A percentile compares a stretch with the other conserved stretches of the same genome.
phyloP scores from a whole-genome alignment of 2,113 vertebrate species.

The Alectura lathami region DNA sequence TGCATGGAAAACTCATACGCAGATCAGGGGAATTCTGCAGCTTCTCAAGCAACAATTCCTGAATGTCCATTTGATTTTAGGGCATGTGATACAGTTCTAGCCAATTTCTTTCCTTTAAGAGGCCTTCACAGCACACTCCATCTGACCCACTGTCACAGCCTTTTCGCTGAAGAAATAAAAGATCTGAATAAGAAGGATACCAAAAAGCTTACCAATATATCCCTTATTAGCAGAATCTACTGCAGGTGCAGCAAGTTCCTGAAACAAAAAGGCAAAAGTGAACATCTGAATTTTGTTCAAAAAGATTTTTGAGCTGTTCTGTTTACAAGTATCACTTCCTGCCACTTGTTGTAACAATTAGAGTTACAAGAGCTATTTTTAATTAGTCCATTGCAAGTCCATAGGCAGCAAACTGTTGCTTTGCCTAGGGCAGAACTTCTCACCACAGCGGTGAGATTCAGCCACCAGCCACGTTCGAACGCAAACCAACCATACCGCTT shows the following conservation, averaged over 20 bases:
- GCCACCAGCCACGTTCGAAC: not conserved
- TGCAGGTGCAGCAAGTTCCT: constrained; percentile 90
- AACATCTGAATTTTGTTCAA: not conserved
- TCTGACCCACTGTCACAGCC: not conserved
- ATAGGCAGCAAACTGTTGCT: not conserved
- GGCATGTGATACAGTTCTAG: not conserved
- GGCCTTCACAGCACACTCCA: not conserved
- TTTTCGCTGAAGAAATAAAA: not conserved
- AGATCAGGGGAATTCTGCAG: not conserved
- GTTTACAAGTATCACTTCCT: not conserved
- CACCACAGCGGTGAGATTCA: not conserved
- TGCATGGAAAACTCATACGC: not conserved
- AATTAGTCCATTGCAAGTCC: not conserved
- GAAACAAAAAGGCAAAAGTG: not conserved
- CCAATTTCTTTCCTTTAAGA: not conserved
- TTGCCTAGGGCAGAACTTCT: not conserved
- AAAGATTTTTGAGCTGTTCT: not conserved
- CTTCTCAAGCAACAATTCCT: not conserved
- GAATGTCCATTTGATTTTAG: not conserved
- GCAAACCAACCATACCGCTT: constrained; percentile 81
- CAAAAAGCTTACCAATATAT: constrained; percentile 87
- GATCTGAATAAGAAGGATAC: not conserved
- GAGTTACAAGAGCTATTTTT: not conserved
- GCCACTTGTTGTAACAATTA: not conserved
- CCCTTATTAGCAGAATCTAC: constrained; percentile 87